Conservation (phyloP, 2,797 vertebrate genomes). For the Sibirionetta formosa region DNA sequence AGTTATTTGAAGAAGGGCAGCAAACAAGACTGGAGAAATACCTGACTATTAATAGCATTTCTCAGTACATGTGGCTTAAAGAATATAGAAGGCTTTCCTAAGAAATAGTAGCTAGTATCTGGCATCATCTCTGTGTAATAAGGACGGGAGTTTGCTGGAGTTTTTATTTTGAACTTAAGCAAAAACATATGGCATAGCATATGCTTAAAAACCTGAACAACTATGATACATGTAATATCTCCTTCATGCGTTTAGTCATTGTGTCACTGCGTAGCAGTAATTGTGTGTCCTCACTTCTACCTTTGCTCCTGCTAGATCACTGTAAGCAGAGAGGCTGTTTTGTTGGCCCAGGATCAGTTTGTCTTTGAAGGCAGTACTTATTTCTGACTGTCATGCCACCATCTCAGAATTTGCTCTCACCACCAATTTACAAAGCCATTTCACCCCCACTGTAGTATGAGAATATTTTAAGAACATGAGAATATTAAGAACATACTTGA, state of each 20-base stretch:
- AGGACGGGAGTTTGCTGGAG: neutral
- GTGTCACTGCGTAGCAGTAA: neutral
- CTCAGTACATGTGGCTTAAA: constrained; percentile 47
- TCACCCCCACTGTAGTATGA: neutral
- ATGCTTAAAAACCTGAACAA: constrained; percentile 16
- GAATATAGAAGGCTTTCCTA: constrained; percentile 48
- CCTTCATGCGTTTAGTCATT: neutral
- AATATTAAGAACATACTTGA: neutral
- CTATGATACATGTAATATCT: neutral
- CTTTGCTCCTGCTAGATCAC: neutral
- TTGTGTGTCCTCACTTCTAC: neutral
- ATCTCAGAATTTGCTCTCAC: neutral
- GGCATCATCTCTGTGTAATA: constrained; percentile 16
- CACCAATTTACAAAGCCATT: neutral
- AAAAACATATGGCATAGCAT: constrained; percentile 45
- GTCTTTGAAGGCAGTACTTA: neutral
- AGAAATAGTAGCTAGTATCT: constrained; percentile 48
- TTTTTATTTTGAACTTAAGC: neutral
- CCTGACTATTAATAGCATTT: constrained; percentile 70
- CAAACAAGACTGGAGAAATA: constrained; percentile 57
- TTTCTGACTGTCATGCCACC: neutral
- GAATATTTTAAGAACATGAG: neutral
- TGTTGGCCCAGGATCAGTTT: neutral
- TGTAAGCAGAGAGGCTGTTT: constrained; percentile 2
- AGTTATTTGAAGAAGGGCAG: constrained; percentile 60